Base-by-base conservation (phyloP, 1,140 invertebrate genomes). In the Trichomalopsis sarcophagae region DNA sequence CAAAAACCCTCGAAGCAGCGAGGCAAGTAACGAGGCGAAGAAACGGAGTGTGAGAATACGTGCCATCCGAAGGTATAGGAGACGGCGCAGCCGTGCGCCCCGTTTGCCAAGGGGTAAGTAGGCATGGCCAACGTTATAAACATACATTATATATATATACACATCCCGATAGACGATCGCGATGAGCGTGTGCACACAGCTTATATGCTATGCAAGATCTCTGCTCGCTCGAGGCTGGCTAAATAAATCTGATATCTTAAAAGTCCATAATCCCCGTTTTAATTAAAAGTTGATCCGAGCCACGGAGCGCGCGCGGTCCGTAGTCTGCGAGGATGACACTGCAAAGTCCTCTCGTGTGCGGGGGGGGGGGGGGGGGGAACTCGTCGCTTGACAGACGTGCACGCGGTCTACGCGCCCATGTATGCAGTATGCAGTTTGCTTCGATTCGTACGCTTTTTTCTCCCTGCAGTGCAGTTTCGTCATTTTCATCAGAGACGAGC, bases 171-270 rank as follows among this genome's bases (percentile, higher is more conserved):
- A 62, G 55, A 62, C 14, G 7, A n/a, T 21, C 13, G 11, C 13
- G 55, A n/a, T 7, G 21, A 6, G 4, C 7, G 4, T 62, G 0
- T 62, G 17, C 17, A 62, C 21, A 62, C 17, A 62, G 55, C 21
- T 62, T 40, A 9, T 10, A 62, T 21, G 55, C 55, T 7, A 62
- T 2, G 7, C 55, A n/a, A 5, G 6, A 44, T n/a, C 6, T n/a
- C 6, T 7, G 55, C 17, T 21, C 55, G 55, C 55, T 62, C 6
- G 14, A n/a, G 17, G 7, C 21, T n/a, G 21, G 5, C 55, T 62
- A 62, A 62, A 62, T 62, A 62, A 62, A 62, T 62, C n/a, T 62
- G 17, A 62, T 62, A 62, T 62, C 55, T 62, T 62, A 62, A 62
- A 62, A 62, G 55, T 62, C 55, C 55, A 62, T 62, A 62, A 62